Conservation (phyloP, 64 coral and sea anemone genomes). For the Porites lutea region DNA sequence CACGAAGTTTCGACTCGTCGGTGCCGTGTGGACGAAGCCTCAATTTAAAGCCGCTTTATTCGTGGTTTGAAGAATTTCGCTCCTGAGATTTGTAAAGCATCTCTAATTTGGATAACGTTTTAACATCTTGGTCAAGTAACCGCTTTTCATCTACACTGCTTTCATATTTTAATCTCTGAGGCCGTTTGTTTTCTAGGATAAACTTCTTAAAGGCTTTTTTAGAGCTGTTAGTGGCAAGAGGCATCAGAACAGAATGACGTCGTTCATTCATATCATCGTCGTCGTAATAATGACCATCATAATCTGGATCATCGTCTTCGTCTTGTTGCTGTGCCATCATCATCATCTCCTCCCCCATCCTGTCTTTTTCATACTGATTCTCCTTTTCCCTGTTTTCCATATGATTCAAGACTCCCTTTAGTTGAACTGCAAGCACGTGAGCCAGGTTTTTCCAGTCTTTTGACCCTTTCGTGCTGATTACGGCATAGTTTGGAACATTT, state of each 20-base stretch:
- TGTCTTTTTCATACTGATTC: constrained; percentile 59
- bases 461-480: constrained; percentile 1
- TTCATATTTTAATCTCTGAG: not conserved
- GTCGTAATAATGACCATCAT: constrained; percentile 30
- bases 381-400: constrained; percentile 77
- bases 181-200: not conserved
- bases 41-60: too few relatives aligned
- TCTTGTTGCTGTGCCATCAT: constrained; percentile 33
- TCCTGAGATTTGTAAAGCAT: not conserved
- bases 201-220: not conserved
- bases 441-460: constrained; percentile 76
- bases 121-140: constrained; percentile 2
- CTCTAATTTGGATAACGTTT: constrained; percentile 12
- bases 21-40: too few relatives aligned
- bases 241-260: constrained; percentile 3
- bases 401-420: constrained; percentile 63
- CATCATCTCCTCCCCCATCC: constrained; percentile 51
- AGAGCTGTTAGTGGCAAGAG: not conserved
- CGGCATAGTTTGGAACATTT: not conserved
- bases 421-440: constrained; percentile 54
- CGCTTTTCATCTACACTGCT: not conserved
- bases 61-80: not conserved
- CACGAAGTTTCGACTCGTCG: too few relatives aligned
- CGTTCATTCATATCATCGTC: constrained; percentile 20
- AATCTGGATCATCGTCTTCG: not conserved